Conservation (phyloP, 2,113 vertebrate genomes). For the Limnothrissa miodon region DNA sequence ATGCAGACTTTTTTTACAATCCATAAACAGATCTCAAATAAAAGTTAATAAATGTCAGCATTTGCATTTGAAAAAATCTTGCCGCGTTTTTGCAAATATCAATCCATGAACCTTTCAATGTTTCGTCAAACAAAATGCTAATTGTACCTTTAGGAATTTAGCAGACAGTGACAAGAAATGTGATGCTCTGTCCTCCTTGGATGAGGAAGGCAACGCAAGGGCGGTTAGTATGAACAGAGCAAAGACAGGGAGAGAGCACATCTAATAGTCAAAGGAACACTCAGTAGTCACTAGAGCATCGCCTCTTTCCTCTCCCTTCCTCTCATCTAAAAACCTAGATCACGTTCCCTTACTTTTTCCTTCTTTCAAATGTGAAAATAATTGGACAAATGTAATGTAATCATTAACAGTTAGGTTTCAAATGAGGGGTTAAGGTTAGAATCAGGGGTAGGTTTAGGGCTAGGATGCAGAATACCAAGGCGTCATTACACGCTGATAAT, state of each 20-base stretch:
- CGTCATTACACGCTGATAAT: background rate
- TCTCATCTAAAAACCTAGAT: slow-evolving; percentile 10
- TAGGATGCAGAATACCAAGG: background rate
- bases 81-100: slow-evolving; percentile 99
- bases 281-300: slow-evolving; percentile 41
- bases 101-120: slow-evolving; percentile 99
- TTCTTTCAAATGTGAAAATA: background rate
- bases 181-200: slow-evolving; percentile 98
- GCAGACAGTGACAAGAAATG: slow-evolving; percentile 99
- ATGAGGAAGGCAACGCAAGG: slow-evolving; percentile 84
- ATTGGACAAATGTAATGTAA: background rate
- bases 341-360: no score
- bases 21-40: slow-evolving; percentile 99
- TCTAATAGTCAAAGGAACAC: slow-evolving; percentile 47
- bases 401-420: background rate
- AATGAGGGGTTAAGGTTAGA: background rate
- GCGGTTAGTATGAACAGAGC: slow-evolving; percentile 78
- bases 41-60: slow-evolving; percentile 99
- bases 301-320: background rate
- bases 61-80: slow-evolving; percentile 96
- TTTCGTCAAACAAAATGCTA: slow-evolving; percentile 99
- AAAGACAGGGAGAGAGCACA: slow-evolving; percentile 50
- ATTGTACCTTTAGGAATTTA: slow-evolving; percentile 99
- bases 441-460: background rate
- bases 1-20: slow-evolving; percentile 95